Percentiles rank a stretch among this genome's conserved stretches.
Evolutionary conservation across 2,888 invertebrate genomes (phyloP).

Genomic region (Vannuccia rotundouncinata): DNA sequence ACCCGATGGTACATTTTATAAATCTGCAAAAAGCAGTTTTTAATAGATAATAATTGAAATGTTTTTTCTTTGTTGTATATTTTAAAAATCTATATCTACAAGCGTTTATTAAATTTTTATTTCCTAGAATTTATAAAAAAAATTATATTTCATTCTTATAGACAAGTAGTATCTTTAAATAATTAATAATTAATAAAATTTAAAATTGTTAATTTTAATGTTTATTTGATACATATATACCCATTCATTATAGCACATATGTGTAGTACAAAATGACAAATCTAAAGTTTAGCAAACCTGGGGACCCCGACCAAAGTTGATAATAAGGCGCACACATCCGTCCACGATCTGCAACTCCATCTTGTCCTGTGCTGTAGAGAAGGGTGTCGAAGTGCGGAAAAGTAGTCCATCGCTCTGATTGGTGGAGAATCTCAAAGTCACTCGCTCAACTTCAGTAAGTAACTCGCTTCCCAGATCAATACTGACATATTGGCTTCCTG

Average conservation of each 20-base stretch:
- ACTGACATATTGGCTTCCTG: background rate
- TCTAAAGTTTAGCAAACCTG: background rate
- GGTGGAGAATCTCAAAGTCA: slow-evolving; percentile 77
- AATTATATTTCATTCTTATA: no score
- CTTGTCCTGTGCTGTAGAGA: background rate
- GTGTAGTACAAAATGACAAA: background rate
- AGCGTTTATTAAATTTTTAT: no score
- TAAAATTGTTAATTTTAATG: no score
- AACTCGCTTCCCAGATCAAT: slow-evolving; percentile 44
- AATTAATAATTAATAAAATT: no score
- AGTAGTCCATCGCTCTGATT: slow-evolving; percentile 64
- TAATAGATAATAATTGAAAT: no score
- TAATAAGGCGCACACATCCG: background rate
- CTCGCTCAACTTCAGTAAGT: slow-evolving; percentile 78
- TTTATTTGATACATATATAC: background rate
- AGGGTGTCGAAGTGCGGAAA: slow-evolving; percentile 62
- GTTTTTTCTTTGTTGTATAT: no score
- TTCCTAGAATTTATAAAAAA: no score
- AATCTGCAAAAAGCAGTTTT: background rate
- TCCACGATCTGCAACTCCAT: slow-evolving; percentile 3
- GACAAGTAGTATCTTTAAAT: no score
- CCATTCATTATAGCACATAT: background rate
- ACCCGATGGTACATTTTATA: background rate
- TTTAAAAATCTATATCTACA: no score
- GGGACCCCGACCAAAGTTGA: background rate